Percentiles rank a stretch among this genome's conserved stretches.
phyloP scores from a whole-genome alignment of 2,888 invertebrate species.

The Watsonalla binaria region DNA sequence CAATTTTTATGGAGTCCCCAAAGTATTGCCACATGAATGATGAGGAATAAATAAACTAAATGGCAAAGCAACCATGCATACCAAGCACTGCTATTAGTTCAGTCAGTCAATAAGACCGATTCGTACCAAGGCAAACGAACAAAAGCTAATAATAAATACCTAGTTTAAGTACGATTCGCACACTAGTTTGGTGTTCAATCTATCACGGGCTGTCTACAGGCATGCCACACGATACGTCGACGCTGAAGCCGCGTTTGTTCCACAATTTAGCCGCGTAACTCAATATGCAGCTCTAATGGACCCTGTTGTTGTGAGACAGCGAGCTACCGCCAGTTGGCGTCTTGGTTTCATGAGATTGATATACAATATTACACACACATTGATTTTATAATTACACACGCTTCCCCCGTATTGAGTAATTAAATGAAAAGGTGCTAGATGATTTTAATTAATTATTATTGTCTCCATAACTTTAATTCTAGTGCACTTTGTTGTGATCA shows the following conservation, averaged over 20 bases:
- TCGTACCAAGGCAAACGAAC: neutral
- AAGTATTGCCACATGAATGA: no score
- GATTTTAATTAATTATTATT: no score
- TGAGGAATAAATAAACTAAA: no score
- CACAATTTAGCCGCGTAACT: conserved; percentile 67
- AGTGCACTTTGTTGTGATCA: no score
- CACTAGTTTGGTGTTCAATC: conserved; percentile 25
- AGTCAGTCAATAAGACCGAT: neutral
- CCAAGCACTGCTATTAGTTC: neutral
- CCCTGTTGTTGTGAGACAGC: conserved; percentile 30
- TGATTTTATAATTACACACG: neutral
- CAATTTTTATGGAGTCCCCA: no score
- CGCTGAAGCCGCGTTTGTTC: conserved; percentile 56
- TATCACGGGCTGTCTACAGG: conserved; percentile 29
- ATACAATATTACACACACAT: conserved; percentile 3
- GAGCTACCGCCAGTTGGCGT: conserved; percentile 21
- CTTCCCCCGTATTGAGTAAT: no score
- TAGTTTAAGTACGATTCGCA: conserved; percentile 8
- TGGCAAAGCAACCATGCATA: no score
- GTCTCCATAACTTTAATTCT: no score
- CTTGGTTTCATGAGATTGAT: conserved; percentile 17
- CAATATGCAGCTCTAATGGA: conserved; percentile 59
- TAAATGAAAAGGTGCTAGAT: no score
- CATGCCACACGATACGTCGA: conserved; percentile 48
- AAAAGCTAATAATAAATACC: neutral